Conservation (phyloP, 2,888 invertebrate genomes). For the Apamea anceps region DNA sequence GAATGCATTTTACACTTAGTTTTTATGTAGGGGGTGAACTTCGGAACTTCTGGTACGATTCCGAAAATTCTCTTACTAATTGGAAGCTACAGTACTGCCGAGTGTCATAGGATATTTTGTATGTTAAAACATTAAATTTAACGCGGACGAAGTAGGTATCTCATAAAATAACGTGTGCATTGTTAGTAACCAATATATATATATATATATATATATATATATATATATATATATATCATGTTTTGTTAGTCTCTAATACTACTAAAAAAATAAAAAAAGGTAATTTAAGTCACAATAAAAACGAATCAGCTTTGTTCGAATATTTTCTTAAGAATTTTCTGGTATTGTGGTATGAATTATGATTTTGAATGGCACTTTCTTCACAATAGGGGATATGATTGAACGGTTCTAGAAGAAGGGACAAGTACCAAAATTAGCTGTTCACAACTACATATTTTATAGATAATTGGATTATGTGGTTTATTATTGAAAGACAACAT, state of each 20-base stretch:
- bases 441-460: constrained; percentile 36
- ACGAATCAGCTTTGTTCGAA: constrained; percentile 41
- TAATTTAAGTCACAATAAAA: constrained; percentile 45
- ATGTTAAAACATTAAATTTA: no score
- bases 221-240: no score
- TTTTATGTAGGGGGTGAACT: no score
- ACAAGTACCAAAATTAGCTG: constrained; percentile 47
- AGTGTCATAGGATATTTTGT: no score
- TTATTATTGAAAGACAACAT: not conserved
- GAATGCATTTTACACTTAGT: no score
- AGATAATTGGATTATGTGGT: constrained; percentile 4
- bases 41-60: no score
- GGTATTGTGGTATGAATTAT: constrained; percentile 57
- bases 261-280: constrained; percentile 1
- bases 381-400: constrained; percentile 57
- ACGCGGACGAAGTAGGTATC: no score
- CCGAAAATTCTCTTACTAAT: no score
- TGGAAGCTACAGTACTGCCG: no score
- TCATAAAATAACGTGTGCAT: not conserved
- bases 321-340: constrained; percentile 50
- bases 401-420: constrained; percentile 46
- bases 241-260: no score
- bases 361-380: constrained; percentile 54
- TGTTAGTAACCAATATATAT: not conserved
- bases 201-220: no score